Evolutionary conservation across 1,140 invertebrate species (phyloP), one percentile per base, ranked within the genome.

Genomic region (Ruditapes philippinarum): DNA sequence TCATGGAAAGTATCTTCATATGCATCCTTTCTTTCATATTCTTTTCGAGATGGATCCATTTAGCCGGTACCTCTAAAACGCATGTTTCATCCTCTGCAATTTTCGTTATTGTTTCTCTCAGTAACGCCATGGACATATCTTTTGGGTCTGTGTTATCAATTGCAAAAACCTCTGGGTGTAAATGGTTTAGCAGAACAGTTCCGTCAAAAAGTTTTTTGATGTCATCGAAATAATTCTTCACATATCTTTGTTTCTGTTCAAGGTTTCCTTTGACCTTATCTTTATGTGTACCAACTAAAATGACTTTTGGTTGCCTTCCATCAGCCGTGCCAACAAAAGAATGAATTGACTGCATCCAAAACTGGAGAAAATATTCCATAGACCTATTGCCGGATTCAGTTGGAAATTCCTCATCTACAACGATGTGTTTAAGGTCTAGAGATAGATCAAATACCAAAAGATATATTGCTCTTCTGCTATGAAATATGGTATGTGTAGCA

Each of bases 281-380:
- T 49, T 51, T 76, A n/a, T 76, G 73, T 31, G 73, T 76, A 12
- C 73, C 73, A 28, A 76, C 73, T 3, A 76, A 28, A 40, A 76
- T 49, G 11, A 76, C 42, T 14, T 2, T 45, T 31, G 73, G 73
- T 7, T 49, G 12, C 9, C 1, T 19, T 12, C 73, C 73, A 51
- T 76, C 45, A 4, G 45, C 73, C 25, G 40, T 25, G 7, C 73
- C 73, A 31, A 76, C 42, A 31, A 76, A 76, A 11, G 73, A 49
- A 76, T 76, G 73, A 51, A 76, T 76, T 28, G 73, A 76, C 12
- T 51, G 45, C 73, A 76, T 45, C 73, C 73, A 76, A 36, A 76
- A 76, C 2, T 31, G 40, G 49, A 76, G 40, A 40, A 49, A 76
- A 31, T 76, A 45, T 49, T 51, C 45, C 73, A 76, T 49, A 49